A percentile compares a stretch with the other conserved stretches of the same genome.
phyloP scores from a whole-genome alignment of 2,888 invertebrate species.

The Lymantria dispar region DNA sequence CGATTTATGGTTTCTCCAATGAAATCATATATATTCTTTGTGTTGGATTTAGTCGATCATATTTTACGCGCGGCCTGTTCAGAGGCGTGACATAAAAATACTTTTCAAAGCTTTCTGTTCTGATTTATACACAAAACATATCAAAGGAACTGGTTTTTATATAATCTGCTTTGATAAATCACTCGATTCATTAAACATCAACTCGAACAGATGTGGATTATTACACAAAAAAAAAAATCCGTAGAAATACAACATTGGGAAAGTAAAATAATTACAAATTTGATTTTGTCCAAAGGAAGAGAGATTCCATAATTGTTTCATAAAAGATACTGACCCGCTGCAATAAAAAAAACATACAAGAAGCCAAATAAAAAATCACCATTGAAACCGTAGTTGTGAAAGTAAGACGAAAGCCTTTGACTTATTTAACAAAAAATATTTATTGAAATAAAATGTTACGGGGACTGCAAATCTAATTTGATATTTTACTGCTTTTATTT shows the following conservation, averaged over 20 bases:
- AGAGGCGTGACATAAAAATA: constrained; percentile 53
- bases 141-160: constrained; percentile 46
- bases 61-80: constrained; percentile 49
- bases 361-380: too few species aligned
- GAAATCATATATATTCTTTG: constrained; percentile 47
- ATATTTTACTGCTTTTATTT: too few species aligned
- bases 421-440: too few species aligned
- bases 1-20: constrained; percentile 44
- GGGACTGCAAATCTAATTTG: too few species aligned
- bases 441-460: too few species aligned
- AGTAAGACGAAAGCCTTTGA: too few species aligned
- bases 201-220: neutral
- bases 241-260: neutral
- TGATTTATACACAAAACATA: constrained; percentile 54
- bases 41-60: constrained; percentile 55
- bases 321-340: too few species aligned
- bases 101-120: constrained; percentile 37
- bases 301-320: neutral
- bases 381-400: too few species aligned
- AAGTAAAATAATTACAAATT: neutral
- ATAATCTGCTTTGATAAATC: constrained; percentile 41
- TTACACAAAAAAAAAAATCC: neutral
- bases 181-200: constrained; percentile 19
- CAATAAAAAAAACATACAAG: too few species aligned
- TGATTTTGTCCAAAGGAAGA: neutral